Base-by-base conservation (phyloP, 2,113 vertebrate genomes). In the Mormoops blainvillei region DNA sequence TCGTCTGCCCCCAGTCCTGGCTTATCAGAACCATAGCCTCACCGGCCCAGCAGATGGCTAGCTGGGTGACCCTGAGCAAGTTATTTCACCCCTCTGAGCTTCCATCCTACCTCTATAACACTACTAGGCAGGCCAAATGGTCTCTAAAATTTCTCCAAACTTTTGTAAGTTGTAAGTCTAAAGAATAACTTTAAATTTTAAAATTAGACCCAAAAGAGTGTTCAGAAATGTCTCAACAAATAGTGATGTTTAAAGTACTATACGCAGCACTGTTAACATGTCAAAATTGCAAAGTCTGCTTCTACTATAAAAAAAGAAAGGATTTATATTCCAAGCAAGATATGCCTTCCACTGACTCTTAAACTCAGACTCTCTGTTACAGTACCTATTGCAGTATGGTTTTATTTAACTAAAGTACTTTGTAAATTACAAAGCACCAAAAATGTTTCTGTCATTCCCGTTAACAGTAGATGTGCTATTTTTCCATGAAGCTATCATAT, bases 141-240 rank as follows among this genome's bases (percentile, higher is more conserved):
- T 63, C 68, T 91, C 52, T 50, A 54, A 90, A 77, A 28, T 71
- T 65, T 50, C 43, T 86, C n/a, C 67, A 4, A 73, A 20, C 3
- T 88, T 87, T 95, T 83, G 5, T 38, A 71, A 86, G 14, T 94
- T 85, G n/a, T 22, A 67, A 88, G 65, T 48, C 61, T 80, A 71
- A 65, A 92, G 6, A 84, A 73, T 89, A 77, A 77, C 45, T 87
- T 85, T 61, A 61, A 70, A 94, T 76, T 94, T 91, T 41, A 87
- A 91, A 91, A 61, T 65, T 61, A 54, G 7, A 33, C 7, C 26
- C 48, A 33, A 73, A n/a, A 63, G 38, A 87, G 38, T 85, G 73
- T 68, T 91, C 77, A 78, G 48, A 87, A 92, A 76, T 63, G 18
- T 74, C 81, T 83, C 56, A 43, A 65, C 24, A 93, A 89, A 19